Base-by-base conservation (phyloP, 1,140 invertebrate genomes). In the Nasonia vitripennis region DNA sequence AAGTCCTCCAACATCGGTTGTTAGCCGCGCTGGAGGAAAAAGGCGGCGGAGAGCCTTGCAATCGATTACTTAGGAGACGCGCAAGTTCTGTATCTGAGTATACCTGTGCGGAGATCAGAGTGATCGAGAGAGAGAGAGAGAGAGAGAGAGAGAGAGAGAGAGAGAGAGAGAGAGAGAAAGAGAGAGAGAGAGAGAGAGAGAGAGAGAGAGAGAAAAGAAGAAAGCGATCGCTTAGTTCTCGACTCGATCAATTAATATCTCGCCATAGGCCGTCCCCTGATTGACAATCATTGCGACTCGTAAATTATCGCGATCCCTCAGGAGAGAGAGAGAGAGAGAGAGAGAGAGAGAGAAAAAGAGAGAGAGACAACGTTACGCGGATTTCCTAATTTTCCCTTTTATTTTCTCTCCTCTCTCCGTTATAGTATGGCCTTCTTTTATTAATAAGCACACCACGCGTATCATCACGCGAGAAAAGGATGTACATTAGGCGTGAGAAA, bases 241-340 rank as follows among this genome's bases (percentile, higher is more conserved):
- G 37, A 34, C 73, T 75, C 73, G 37, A 75, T 75, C 73, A 75
- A 75, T 75, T 75, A 75, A 45, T 75, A 75, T 2, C 34, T 14
- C 37, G 37, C 14, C 9, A 45, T 45, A 45, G 7, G 73, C 20
- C 27, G 27, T 27, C 10, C 31, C 2, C 20, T 74, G 71, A 74
- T 74, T 74, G 71, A 74, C 71, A 41, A 34, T 74, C 12, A 37
- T 74, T 17, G 71, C 71, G 17, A 23, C 9, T 55, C 20, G 20
- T 70, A 27, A 70, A 70, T 70, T 70, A 70, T 67, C 14, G 62
- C 62, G 62, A 20, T 17, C 62, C 62, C 17, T 17, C 14, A 4
- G 62, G 62, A n/a, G n/a, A 17, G 14, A 67, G 9, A 37, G 41
- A 45, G 27, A 27, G 27, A 27, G 27, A 27, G 27, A 17, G 14